Conservation (phyloP, 1,140 invertebrate species). For the Drosophila ironensis region DNA sequence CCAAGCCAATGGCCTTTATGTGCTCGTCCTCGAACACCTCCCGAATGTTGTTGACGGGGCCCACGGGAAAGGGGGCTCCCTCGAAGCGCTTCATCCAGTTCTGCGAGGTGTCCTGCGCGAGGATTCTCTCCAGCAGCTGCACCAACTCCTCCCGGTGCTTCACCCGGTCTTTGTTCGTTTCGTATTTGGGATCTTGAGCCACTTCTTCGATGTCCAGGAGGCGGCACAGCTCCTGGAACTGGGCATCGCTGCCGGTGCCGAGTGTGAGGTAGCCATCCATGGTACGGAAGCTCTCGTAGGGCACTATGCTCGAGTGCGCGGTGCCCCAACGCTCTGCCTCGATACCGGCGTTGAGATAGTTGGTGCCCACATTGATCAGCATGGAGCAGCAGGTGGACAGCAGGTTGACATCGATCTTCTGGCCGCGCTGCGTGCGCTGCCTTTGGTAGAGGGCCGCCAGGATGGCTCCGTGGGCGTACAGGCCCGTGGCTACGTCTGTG, state of each 20-base stretch:
- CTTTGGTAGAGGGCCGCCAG: slow-evolving; percentile 93
- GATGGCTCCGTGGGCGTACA: slow-evolving; percentile 98
- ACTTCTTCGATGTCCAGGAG: slow-evolving; percentile 86
- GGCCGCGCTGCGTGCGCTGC: slow-evolving; percentile 90
- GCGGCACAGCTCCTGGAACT: slow-evolving; percentile 89
- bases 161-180: slow-evolving; percentile 89
- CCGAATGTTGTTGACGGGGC: slow-evolving; percentile 93
- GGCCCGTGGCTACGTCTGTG: slow-evolving; percentile 95
- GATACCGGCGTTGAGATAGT: slow-evolving; percentile 93
- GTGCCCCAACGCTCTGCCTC: slow-evolving; percentile 93
- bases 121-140: slow-evolving; percentile 84
- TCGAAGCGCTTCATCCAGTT: slow-evolving; percentile 91
- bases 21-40: slow-evolving; percentile 95
- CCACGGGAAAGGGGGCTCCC: slow-evolving; percentile 91
- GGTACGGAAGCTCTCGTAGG: slow-evolving; percentile 94
- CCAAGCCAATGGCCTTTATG: slow-evolving; percentile 88
- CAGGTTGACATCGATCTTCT: slow-evolving; percentile 97
- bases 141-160: slow-evolving; percentile 89
- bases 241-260: slow-evolving; percentile 90
- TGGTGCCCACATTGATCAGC: slow-evolving; percentile 94
- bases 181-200: slow-evolving; percentile 85
- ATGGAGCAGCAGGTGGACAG: slow-evolving; percentile 94
- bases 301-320: slow-evolving; percentile 96
- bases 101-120: slow-evolving; percentile 87
- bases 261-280: slow-evolving; percentile 92